Evolutionary conservation across 2,888 invertebrate species (phyloP).

Genomic region (Acanthosepion lycidas): DNA sequence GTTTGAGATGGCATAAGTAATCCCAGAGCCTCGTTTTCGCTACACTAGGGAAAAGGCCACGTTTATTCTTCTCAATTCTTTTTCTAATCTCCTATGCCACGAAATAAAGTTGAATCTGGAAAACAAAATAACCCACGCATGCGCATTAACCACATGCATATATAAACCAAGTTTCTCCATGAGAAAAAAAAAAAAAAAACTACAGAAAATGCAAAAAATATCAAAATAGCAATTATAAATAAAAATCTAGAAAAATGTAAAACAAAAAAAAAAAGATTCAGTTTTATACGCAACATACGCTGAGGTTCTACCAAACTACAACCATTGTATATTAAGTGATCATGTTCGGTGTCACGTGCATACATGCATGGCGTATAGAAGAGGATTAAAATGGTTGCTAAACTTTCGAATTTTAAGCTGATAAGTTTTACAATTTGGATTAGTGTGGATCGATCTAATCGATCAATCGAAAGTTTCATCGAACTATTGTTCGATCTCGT

Average conservation of each 20-base stretch:
- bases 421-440: background rate
- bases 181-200: background rate
- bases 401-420: conserved; percentile 33
- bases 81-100: background rate
- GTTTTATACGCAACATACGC: background rate
- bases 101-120: background rate
- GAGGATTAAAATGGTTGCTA: conserved; percentile 8
- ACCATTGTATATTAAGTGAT: background rate
- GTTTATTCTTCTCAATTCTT: conserved; percentile 14
- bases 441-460: background rate
- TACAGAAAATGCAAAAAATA: background rate
- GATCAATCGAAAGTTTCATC: background rate
- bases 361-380: background rate
- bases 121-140: background rate
- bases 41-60: background rate
- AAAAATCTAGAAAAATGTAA: background rate
- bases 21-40: background rate
- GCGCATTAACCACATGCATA: background rate
- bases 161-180: background rate
- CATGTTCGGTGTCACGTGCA: background rate
- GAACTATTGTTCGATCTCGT: background rate
- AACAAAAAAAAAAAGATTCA: background rate
- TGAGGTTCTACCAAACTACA: background rate
- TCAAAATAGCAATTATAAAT: background rate
- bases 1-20: background rate